Evolutionary conservation across 1,140 invertebrate species (phyloP).

Genomic region (Neodiprion fabricii): DNA sequence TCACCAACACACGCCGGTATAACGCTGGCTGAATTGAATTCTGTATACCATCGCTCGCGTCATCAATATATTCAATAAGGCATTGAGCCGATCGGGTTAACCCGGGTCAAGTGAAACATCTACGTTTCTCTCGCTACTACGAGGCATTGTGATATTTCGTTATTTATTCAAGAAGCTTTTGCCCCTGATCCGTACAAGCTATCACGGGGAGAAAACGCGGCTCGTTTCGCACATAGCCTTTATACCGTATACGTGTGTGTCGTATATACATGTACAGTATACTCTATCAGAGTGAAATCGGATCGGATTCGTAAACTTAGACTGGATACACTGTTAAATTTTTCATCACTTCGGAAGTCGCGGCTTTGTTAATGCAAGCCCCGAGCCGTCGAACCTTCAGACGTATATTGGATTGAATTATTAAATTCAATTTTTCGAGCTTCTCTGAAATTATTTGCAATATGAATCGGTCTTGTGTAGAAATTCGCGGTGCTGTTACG

Average conservation of each 20-base stretch:
- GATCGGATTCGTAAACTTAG: slow-evolving; percentile 53
- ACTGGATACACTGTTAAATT: slow-evolving; percentile 55
- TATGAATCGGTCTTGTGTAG: slow-evolving; percentile 44
- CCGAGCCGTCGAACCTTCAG: slow-evolving; percentile 40
- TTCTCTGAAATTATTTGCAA: slow-evolving; percentile 57
- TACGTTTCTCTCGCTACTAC: not conserved
- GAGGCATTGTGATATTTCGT: no score
- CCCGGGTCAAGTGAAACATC: slow-evolving; percentile 26
- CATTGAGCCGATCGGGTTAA: slow-evolving; percentile 24
- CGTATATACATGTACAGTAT: not conserved
- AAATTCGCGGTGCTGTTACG: slow-evolving; percentile 49
- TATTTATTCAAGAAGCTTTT: no score
- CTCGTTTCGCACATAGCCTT: no score
- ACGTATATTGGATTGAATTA: slow-evolving; percentile 59
- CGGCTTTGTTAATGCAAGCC: slow-evolving; percentile 12
- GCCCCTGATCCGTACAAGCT: no score
- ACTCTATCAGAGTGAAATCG: slow-evolving; percentile 45
- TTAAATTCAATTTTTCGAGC: slow-evolving; percentile 65
- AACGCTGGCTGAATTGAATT: slow-evolving; percentile 17
- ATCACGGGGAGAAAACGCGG: no score
- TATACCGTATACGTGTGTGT: not conserved
- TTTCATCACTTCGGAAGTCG: slow-evolving; percentile 44
- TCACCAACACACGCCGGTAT: not conserved
- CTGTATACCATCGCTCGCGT: slow-evolving; percentile 24
- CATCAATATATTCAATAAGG: slow-evolving; percentile 33